phyloP scores from a whole-genome alignment of 2,113 vertebrate genomes.

The Montifringilla adamsi region DNA sequence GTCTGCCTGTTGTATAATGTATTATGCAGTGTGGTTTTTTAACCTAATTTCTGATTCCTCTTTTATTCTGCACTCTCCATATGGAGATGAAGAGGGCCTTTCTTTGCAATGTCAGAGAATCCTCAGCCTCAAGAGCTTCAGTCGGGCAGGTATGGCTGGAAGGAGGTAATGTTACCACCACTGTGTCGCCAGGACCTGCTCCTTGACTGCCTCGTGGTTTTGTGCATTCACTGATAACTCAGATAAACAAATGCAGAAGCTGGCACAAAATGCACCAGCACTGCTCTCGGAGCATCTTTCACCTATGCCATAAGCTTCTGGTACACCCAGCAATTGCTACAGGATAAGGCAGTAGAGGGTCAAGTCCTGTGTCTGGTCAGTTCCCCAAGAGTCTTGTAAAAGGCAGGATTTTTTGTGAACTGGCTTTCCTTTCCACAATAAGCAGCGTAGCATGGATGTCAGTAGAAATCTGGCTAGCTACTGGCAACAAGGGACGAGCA shows the following conservation, averaged over 20 bases:
- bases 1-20: slow-evolving; percentile 65
- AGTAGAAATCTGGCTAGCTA: not conserved
- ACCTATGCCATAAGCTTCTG: not conserved
- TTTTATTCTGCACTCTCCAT: not conserved
- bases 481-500: not conserved
- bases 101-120: not conserved
- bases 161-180: not conserved
- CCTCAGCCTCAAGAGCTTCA: not conserved
- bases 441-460: not conserved
- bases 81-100: not conserved
- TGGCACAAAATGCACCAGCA: fast-evolving
- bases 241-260: not conserved
- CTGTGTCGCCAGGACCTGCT: not conserved
- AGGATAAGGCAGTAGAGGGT: slow-evolving; percentile 36
- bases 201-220: fast-evolving
- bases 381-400: not conserved
- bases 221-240: not conserved
- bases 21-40: slow-evolving; percentile 56
- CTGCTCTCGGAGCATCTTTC: not conserved
- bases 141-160: not conserved
- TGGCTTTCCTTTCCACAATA: not conserved
- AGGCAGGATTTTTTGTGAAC: not conserved
- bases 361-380: not conserved
- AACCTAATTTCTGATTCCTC: slow-evolving; percentile 73
- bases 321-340: not conserved